Conservation (phyloP, 1,140 invertebrate species). For the Triops cancriformis region DNA sequence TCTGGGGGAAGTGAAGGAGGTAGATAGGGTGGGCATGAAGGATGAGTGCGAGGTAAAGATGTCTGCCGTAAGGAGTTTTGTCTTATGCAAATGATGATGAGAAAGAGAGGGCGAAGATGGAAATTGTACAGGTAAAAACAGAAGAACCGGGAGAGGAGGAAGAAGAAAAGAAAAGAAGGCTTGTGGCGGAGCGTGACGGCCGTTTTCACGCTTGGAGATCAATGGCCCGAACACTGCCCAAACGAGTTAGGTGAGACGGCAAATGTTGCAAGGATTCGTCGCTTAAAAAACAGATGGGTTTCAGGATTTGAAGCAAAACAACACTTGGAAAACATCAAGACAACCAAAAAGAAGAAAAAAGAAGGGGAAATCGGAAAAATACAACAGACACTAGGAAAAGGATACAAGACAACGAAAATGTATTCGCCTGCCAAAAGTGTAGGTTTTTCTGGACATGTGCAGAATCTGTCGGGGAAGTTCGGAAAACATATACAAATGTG, state of each 20-base stretch:
- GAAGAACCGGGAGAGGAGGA: not conserved
- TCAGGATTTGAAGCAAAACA: not conserved
- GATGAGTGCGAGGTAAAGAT: not conserved
- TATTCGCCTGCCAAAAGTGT: too few species aligned
- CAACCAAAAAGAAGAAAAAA: not conserved
- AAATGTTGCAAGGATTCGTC: not conserved
- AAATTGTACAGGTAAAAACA: constrained; percentile 15
- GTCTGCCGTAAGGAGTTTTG: not conserved
- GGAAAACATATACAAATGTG: too few species aligned
- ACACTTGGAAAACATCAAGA: not conserved
- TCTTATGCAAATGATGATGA: not conserved
- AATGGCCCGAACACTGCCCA: constrained; percentile 12
- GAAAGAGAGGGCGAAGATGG: constrained; percentile 17
- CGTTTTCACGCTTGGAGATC: constrained; percentile 11
- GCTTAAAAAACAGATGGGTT: not conserved
- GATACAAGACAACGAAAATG: too few species aligned
- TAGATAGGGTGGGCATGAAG: not conserved
- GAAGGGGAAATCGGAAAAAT: not conserved
- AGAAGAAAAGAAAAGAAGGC: not conserved
- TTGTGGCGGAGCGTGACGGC: constrained; percentile 16
- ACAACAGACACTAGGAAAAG: too few species aligned
- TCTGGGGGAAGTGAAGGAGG: too few species aligned
- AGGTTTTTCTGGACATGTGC: too few species aligned
- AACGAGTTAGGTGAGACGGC: constrained; percentile 12
- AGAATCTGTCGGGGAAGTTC: too few species aligned